Base-by-base conservation (phyloP, 2,113 vertebrate genomes). In the Vidua macroura region DNA sequence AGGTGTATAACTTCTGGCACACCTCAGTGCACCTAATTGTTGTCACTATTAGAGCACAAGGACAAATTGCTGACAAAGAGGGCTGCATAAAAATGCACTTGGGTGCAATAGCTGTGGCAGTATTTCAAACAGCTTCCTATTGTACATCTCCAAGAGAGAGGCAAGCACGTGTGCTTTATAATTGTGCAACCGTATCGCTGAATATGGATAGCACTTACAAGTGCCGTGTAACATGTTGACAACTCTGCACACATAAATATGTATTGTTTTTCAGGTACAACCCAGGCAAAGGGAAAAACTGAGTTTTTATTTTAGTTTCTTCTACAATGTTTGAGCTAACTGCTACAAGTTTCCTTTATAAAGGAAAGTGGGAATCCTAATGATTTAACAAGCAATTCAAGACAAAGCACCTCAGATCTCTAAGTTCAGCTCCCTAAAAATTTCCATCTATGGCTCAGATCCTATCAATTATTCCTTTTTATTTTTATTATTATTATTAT, bases 61-160 rank as follows among this genome's bases (percentile, higher is more conserved):
- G 88, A 90, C 88, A 95, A 92, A 92, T 75, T 95, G 68, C 90
- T 81, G 94, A 93, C 95, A 97, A 95, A 97, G 95, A 87, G 63
- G 85, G 83, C 58, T 81, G 88, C 7, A 13, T 86, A 82, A 94
- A 96, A 95, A 96, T 91, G 89, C 78, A 94, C 74, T 91, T 89
- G 94, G 95, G 95, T 96, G 73, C 83, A 88, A 82, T 95, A 96
- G 92, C 83, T 43, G 56, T 63, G 73, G 81, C 60, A 94, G 67
- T 94, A 94, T 96, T 95, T 95, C 89, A 94, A 88, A 91, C 96
- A 94, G 93, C 79, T 92, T 92, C 70, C 85, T 82, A 72, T 78
- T 78, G 88, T 76, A 94, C 43, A 14, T 80, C 64, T 79, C 91
- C 67, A 56, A 87, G 92, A 96, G 85, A 94, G 90, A 96, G 81